Percentiles rank a stretch among this genome's conserved stretches.
Evolutionary conservation across 2,113 vertebrate genomes (phyloP).

Genomic region (Muntiacus muntjak): DNA sequence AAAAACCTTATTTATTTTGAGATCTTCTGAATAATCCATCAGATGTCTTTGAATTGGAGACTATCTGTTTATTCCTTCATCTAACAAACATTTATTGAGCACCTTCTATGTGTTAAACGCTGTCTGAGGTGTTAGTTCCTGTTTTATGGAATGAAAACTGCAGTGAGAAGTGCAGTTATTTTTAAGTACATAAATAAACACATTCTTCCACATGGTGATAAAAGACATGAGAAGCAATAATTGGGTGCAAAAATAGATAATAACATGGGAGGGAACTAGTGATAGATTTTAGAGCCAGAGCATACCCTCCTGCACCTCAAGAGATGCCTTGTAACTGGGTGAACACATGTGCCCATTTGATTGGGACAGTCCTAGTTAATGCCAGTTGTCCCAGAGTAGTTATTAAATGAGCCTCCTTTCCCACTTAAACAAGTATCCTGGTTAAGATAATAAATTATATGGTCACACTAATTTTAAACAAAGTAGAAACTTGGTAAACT

Average conservation of each 20-base stretch:
- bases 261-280: background rate
- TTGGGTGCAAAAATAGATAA: background rate
- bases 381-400: background rate
- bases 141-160: background rate
- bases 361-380: background rate
- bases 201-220: background rate
- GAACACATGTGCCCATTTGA: background rate
- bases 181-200: background rate
- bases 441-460: slow-evolving; percentile 50
- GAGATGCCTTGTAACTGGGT: background rate
- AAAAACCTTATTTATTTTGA: background rate
- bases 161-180: background rate
- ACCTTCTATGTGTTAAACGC: background rate
- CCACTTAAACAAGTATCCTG: background rate
- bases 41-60: background rate
- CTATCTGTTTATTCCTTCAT: background rate
- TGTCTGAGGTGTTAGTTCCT: background rate
- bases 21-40: background rate
- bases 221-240: background rate
- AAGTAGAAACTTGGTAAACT: slow-evolving; percentile 63
- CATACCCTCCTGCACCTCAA: background rate
- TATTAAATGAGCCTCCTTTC: slow-evolving; percentile 18
- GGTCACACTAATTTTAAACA: slow-evolving; percentile 49
- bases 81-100: background rate
- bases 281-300: background rate